Evolutionary conservation across 2,888 invertebrate species (phyloP), one percentile per base, ranked within the genome.

Genomic region (Megaustenia siamemsis): DNA sequence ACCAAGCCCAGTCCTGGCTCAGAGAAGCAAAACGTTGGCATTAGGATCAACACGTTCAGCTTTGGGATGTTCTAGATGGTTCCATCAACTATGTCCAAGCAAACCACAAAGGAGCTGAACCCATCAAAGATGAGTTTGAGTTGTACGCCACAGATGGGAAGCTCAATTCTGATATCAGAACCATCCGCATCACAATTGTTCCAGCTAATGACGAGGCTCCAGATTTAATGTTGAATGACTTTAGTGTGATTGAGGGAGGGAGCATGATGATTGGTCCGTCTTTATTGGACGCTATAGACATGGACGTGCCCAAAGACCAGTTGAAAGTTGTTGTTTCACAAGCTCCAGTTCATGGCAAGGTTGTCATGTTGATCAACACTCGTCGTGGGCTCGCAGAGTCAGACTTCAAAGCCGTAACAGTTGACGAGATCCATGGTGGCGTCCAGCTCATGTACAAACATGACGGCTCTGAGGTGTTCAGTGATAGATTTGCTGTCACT

Each of bases 101-200:
- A 12, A 91, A 91, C 24, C 93, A 93, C 84, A 92, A 91, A 73
- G 91, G 91, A 28, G 91, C 93, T 28, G 93, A 93, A 87, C 94
- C 94, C 21, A 90, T 92, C 6, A 89, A 89, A 35, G 94, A 94
- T 87, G 89, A 91, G 32, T 92, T 94, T 83, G 90, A 91, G 71
- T 88, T 94, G 12, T 93, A 92, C 84, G 93, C 93, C 1, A 92
- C 93, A 3, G 94, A 94, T 86, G 94, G 94, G 21, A 92, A 91
- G 45, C 90, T 92, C 63, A 91, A 92, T 76, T 94, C 94, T 0
- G 87, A 89, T 2, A 86, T 90, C 24, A 89, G 90, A 71, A 90
- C 90, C 38, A 88, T 93, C 38, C 87, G 88, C 38, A 90, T 94
- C 35, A 91, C 89, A 63, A 93, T 94, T 24, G 90, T 92, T 0